Evolutionary conservation across 2,888 invertebrate genomes (phyloP).

Genomic region (Melipona beecheii): DNA sequence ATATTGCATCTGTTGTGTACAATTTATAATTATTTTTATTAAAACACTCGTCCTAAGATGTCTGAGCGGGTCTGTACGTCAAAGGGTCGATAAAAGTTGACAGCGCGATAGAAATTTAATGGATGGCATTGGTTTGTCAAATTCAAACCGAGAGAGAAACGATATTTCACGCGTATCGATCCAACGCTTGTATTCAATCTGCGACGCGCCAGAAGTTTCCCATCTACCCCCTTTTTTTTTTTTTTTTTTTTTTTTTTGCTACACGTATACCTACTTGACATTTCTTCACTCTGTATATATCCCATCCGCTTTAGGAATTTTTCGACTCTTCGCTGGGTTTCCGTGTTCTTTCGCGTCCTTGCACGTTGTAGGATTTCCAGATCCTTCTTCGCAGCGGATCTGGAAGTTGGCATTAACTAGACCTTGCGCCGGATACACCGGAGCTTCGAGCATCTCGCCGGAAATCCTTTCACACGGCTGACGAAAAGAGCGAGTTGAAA

Average conservation of each 20-base stretch:
- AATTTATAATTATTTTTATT: too few relatives aligned
- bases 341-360: background rate
- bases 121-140: background rate
- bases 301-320: background rate
- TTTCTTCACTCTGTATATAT: background rate
- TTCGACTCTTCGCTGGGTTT: background rate
- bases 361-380: background rate
- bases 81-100: background rate
- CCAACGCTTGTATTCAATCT: background rate
- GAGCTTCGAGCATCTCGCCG: slow-evolving; percentile 28
- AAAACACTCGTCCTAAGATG: too few relatives aligned
- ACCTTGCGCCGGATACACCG: slow-evolving; percentile 33
- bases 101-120: background rate
- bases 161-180: background rate
- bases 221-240: background rate
- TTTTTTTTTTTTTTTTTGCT: background rate
- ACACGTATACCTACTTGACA: background rate
- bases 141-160: background rate
- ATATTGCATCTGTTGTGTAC: too few relatives aligned
- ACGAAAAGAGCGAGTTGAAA: slow-evolving; percentile 30
- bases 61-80: too few relatives aligned
- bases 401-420: slow-evolving; percentile 45
- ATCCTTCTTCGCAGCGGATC: slow-evolving; percentile 31
- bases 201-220: background rate
- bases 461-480: slow-evolving; percentile 39